phyloP scores from a whole-genome alignment of 2,113 vertebrate genomes.

The Pao palembangensis region DNA sequence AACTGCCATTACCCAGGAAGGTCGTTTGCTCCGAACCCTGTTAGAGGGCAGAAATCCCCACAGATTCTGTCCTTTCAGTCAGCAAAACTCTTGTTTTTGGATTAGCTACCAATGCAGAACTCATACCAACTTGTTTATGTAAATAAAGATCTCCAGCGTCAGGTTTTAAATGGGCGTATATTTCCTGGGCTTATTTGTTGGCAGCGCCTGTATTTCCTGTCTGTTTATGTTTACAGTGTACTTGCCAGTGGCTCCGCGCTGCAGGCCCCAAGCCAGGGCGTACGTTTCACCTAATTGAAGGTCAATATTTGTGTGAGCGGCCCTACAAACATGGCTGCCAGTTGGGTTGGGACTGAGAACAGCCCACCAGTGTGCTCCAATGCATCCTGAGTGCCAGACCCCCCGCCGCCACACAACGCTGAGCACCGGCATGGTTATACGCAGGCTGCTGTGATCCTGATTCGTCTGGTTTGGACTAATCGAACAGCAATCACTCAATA shows the following conservation, averaged over 20 bases:
- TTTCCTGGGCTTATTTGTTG: slow-evolving; percentile 36
- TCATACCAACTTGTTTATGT: slow-evolving; percentile 2
- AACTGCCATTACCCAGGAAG: slow-evolving; percentile 56
- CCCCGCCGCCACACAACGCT: background rate
- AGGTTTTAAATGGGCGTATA: slow-evolving; percentile 12
- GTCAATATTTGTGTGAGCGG: slow-evolving; percentile 71
- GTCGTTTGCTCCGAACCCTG: slow-evolving; percentile 34
- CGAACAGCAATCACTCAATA: no score
- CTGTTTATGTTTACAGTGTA: slow-evolving; percentile 30
- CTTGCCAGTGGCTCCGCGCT: slow-evolving; percentile 59
- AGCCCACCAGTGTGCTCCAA: slow-evolving; percentile 50
- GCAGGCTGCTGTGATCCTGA: background rate
- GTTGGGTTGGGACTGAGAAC: slow-evolving; percentile 45
- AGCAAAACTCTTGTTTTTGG: background rate
- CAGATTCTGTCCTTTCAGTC: background rate
- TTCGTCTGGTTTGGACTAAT: background rate
- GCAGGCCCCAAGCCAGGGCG: slow-evolving; percentile 49
- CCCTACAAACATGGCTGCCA: slow-evolving; percentile 57
- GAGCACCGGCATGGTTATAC: background rate
- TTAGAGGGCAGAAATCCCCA: slow-evolving; percentile 28
- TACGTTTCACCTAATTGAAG: slow-evolving; percentile 65
- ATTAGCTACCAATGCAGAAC: background rate
- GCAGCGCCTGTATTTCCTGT: slow-evolving; percentile 21
- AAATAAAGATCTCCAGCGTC: slow-evolving; percentile 3
- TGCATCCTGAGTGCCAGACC: slow-evolving; percentile 35